Evolutionary conservation across 2,888 invertebrate genomes (phyloP).

Genomic region (Mechanitis mazaeus): DNA sequence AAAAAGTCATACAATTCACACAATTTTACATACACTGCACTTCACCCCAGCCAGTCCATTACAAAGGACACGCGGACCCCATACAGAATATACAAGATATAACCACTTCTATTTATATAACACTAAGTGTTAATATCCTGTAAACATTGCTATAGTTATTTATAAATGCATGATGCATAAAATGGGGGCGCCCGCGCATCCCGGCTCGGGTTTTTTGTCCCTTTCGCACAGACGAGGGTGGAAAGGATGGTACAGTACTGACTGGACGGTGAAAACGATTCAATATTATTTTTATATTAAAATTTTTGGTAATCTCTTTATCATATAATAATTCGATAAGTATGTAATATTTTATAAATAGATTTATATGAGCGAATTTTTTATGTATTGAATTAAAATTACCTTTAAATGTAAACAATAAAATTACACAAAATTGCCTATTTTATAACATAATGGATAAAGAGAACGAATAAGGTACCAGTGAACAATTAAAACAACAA

Average conservation of each 20-base stretch:
- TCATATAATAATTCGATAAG: too few species aligned
- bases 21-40: conserved; percentile 21
- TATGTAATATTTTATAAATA: too few species aligned
- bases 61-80: conserved; percentile 4
- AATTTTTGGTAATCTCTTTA: too few species aligned
- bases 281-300: too few species aligned
- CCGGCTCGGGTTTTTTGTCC: conserved; percentile 28
- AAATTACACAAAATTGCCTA: too few species aligned
- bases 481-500: too few species aligned
- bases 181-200: conserved; percentile 42
- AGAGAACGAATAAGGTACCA: too few species aligned
- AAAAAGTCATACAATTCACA: conserved; percentile 23
- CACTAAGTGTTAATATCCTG: conserved; percentile 8
- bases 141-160: conserved; percentile 15
- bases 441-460: too few species aligned
- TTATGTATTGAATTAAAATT: too few species aligned
- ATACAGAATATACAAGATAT: neutral
- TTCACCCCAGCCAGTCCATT: conserved; percentile 20
- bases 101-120: conserved; percentile 6
- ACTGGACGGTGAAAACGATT: conserved; percentile 8
- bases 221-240: conserved; percentile 31
- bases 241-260: conserved; percentile 21
- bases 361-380: too few species aligned
- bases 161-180: conserved; percentile 28
- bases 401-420: too few species aligned